These are phyloP conservation scores for Anastrepha obliqua DNA, from an alignment of 1,140 invertebrate species.

Conservation along the genomic window DNA sequence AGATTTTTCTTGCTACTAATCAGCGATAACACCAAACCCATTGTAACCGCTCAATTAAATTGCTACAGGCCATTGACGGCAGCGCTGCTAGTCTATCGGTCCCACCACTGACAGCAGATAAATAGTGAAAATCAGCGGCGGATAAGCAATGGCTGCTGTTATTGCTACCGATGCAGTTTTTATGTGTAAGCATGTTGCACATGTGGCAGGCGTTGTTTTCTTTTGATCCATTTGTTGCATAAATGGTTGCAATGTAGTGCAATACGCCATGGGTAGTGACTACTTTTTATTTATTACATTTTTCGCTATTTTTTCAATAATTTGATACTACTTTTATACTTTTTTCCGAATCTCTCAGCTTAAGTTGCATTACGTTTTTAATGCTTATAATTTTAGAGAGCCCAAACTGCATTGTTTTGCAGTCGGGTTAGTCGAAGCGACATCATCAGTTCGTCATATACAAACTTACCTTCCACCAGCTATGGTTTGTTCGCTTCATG, in stretches of 20 bases:
- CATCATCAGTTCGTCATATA: not conserved
- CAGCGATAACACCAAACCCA: slow-evolving; percentile 35
- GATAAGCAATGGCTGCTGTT: not conserved
- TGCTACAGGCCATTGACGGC: slow-evolving; percentile 9
- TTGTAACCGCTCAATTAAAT: slow-evolving; percentile 53
- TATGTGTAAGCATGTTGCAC: not conserved
- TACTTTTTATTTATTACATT: not conserved
- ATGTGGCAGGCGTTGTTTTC: not conserved
- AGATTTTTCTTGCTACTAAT: slow-evolving; percentile 41
- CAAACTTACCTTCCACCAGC: not conserved
- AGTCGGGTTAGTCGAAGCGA: not conserved
- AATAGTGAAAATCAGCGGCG: not conserved
- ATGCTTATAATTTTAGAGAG: slow-evolving; percentile 3
- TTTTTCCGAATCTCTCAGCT: not conserved
- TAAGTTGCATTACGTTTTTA: not conserved
- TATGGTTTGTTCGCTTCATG: not conserved
- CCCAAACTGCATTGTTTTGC: not conserved
- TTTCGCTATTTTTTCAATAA: not conserved
- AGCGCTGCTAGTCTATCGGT: not conserved
- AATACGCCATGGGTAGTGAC: no score
- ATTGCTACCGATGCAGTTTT: not conserved
- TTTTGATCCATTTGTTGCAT: not conserved
- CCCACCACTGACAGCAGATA: not conserved
- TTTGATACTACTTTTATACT: not conserved
- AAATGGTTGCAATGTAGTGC: no score